These are phyloP conservation scores for Aldrovandia affinis DNA, from an alignment of 2,797 vertebrate genomes.

Conservation along the genomic window DNA sequence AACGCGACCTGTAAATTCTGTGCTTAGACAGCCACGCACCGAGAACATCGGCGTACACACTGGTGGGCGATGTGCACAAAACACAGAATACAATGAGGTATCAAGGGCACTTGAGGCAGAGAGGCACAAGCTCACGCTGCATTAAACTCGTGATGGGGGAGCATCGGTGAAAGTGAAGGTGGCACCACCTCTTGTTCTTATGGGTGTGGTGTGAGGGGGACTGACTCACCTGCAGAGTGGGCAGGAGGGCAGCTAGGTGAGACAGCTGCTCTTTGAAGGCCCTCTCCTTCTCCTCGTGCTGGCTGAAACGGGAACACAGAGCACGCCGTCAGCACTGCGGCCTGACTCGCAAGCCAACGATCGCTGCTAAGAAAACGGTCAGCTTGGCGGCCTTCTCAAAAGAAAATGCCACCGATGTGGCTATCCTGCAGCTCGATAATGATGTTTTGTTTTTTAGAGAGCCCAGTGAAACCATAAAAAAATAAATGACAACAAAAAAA, in stretches of 20 bases:
- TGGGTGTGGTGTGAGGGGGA: not conserved
- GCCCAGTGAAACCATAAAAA: too few species aligned
- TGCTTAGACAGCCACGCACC: not conserved
- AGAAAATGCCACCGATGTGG: not conserved
- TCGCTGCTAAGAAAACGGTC: not conserved
- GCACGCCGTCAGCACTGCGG: not conserved
- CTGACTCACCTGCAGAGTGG: constrained; percentile 80
- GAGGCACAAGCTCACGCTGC: not conserved
- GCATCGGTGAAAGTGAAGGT: too few species aligned
- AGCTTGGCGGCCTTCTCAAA: not conserved
- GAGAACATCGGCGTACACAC: not conserved
- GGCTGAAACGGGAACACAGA: constrained; percentile 67
- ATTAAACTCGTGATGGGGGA: not conserved
- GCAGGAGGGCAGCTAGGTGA: constrained; percentile 83
- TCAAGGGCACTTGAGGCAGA: too few species aligned
- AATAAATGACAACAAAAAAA: too few species aligned
- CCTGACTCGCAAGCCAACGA: not conserved
- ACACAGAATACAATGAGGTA: not conserved
- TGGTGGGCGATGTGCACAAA: not conserved
- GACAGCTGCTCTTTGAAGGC: constrained; percentile 88
- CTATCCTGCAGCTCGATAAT: too few species aligned
- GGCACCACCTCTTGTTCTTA: too few species aligned
- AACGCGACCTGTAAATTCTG: not conserved
- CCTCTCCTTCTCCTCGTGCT: constrained; percentile 89
- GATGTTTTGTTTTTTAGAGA: too few species aligned